A percentile compares a stretch with the other conserved stretches of the same genome.
Evolutionary conservation across 2,888 invertebrate species (phyloP).

Genomic region (Pediacus dermestoides): DNA sequence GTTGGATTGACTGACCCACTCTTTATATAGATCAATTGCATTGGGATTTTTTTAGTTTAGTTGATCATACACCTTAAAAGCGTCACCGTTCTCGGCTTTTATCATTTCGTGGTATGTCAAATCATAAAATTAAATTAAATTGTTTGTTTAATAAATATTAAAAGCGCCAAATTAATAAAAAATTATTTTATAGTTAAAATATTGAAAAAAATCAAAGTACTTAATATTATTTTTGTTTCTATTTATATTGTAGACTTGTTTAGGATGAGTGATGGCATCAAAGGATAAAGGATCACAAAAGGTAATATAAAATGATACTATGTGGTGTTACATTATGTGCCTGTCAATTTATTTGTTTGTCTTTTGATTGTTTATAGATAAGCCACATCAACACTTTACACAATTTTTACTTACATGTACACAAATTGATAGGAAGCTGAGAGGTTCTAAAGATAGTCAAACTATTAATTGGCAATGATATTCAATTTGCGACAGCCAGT

Average conservation of each 20-base stretch:
- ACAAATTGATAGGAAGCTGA: slow-evolving; percentile 27
- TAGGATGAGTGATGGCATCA: slow-evolving; percentile 38
- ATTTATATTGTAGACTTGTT: slow-evolving; percentile 22
- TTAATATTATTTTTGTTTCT: too few relatives aligned
- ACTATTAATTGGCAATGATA: slow-evolving; percentile 33
- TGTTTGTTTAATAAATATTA: too few relatives aligned
- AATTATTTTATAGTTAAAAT: too few relatives aligned
- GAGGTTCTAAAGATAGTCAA: slow-evolving; percentile 23
- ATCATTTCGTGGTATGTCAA: too few relatives aligned
- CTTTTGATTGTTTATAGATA: slow-evolving; percentile 33
- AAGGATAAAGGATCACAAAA: slow-evolving; percentile 31
- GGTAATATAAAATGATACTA: slow-evolving; percentile 21
- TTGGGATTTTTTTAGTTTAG: slow-evolving; percentile 28
- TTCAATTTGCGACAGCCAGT: slow-evolving; percentile 46
- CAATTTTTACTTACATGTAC: slow-evolving; percentile 30
- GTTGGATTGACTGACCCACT: slow-evolving; percentile 49
- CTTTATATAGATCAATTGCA: slow-evolving; percentile 51
- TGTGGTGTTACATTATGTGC: neutral
- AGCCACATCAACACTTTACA: slow-evolving; percentile 26
- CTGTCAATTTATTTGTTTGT: slow-evolving; percentile 13
- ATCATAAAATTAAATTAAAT: too few relatives aligned
- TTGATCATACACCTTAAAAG: slow-evolving; percentile 15
- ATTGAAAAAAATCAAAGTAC: too few relatives aligned
- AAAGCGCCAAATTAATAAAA: too few relatives aligned
- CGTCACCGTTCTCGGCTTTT: too few relatives aligned